A percentile compares a stretch with the other conserved stretches of the same genome.
Evolutionary conservation across 2,113 vertebrate species (phyloP).

Genomic region (Calidris pygmaea): DNA sequence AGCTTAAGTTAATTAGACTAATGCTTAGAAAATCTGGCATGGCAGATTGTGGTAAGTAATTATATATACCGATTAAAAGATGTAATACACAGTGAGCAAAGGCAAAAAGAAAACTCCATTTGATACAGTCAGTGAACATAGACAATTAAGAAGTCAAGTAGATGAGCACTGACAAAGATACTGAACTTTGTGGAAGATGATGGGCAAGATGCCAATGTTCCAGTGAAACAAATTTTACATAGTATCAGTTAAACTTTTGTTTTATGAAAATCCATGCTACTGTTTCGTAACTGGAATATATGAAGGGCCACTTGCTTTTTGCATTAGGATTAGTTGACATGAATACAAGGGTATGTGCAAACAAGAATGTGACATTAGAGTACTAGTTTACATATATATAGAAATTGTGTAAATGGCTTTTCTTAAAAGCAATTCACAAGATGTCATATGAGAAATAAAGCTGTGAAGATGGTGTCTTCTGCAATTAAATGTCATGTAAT

Average conservation of each 20-base stretch:
- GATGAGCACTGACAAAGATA: constrained; percentile 38
- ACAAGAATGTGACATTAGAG: constrained; percentile 40
- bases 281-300: not conserved
- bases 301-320: not conserved
- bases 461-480: constrained; percentile 46
- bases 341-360: constrained; percentile 28
- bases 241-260: constrained; percentile 51
- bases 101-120: constrained; percentile 63
- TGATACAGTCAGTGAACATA: constrained; percentile 32
- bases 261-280: constrained; percentile 35
- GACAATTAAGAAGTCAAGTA: constrained; percentile 57
- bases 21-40: constrained; percentile 82
- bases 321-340: not conserved
- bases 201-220: not conserved
- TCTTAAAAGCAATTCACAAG: constrained; percentile 62
- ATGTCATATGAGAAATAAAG: constrained; percentile 48
- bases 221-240: constrained; percentile 35
- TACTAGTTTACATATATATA: constrained; percentile 51
- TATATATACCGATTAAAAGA: constrained; percentile 81
- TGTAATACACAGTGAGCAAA: constrained; percentile 66
- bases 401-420: constrained; percentile 44
- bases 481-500: constrained; percentile 39
- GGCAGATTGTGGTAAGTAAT: constrained; percentile 81
- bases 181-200: constrained; percentile 19
- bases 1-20: constrained; percentile 84